phyloP scores from a whole-genome alignment of 2,888 invertebrate genomes.

The Diarsia rubi region DNA sequence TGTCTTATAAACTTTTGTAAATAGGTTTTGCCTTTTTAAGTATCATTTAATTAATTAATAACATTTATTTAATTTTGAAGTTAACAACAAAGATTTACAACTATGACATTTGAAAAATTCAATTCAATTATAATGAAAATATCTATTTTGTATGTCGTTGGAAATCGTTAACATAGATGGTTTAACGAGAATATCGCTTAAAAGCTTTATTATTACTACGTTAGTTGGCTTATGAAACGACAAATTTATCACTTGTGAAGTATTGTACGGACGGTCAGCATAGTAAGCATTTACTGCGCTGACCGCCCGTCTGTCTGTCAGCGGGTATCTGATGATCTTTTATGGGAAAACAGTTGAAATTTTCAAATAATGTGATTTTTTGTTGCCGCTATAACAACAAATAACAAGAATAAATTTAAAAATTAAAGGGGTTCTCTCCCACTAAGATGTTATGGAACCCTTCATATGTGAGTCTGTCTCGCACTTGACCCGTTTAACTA shows the following conservation, averaged over 20 bases:
- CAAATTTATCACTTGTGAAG: background rate
- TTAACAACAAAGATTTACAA: slow-evolving; percentile 2
- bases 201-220: background rate
- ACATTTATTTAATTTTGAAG: background rate
- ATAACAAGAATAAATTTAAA: background rate
- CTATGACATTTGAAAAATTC: background rate
- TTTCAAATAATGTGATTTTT: background rate
- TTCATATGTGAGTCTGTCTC: background rate
- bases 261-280: too few relatives aligned
- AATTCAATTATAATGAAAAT: background rate
- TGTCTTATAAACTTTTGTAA: too few relatives aligned
- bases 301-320: too few relatives aligned
- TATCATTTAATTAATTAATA: background rate
- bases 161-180: slow-evolving; percentile 24
- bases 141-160: slow-evolving; percentile 2
- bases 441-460: background rate
- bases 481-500: background rate
- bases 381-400: background rate
- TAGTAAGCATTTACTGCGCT: too few relatives aligned
- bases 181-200: background rate
- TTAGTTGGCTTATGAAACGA: background rate
- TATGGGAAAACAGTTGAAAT: background rate
- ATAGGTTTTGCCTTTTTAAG: background rate
- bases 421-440: background rate
- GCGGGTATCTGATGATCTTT: too few relatives aligned